Evolutionary conservation across 2,113 vertebrate genomes (phyloP), one percentile per base, ranked within the genome.

Genomic region (Coturnix japonica): DNA sequence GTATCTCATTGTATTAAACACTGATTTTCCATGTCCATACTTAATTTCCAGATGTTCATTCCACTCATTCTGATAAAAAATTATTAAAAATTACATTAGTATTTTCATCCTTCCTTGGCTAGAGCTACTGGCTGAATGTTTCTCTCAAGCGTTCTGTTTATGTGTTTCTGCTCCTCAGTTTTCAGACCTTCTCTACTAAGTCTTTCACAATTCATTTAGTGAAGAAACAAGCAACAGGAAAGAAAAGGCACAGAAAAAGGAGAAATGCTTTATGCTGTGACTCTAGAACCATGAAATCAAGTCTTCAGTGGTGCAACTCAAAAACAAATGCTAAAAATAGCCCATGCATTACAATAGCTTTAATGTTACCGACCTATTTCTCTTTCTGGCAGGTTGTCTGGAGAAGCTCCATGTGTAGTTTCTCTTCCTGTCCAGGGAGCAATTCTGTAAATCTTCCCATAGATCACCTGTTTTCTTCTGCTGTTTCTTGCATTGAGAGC

Each of bases 281-380:
- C 11, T 61, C 39, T 39, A 23, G 31, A 85, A 66, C 16, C 19
- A 46, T 6, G 49, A 85, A 54, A 1, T 3, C 31, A 49, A 47
- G 5, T 59, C 28, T 80, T 86, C 13, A 23, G 43, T 37, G n/a
- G 30, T 33, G 7, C 26, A 4, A 60, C 33, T 11, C 21, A 25
- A 89, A 72, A 75, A n/a, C 2, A 51, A 56, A 28, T 33, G 56
- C 33, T 30, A 44, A 67, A 46, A 76, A 60, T 33, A 28, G 1
- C 2, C 4, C 4, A 1, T 4, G 8, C 0, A 35, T 14, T 57
- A 25, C 2, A 53, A 23, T 64, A 74, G 16, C 33, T 56, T 49
- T 39, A n/a, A 31, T 70, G 70, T 76, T 66, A 19, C 17, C 33
- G 49, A 60, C 3, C 0, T 5, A 1, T 70, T 74, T 10, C 9